phyloP scores from a whole-genome alignment of 1,140 invertebrate genomes.

The Ostrea edulis region DNA sequence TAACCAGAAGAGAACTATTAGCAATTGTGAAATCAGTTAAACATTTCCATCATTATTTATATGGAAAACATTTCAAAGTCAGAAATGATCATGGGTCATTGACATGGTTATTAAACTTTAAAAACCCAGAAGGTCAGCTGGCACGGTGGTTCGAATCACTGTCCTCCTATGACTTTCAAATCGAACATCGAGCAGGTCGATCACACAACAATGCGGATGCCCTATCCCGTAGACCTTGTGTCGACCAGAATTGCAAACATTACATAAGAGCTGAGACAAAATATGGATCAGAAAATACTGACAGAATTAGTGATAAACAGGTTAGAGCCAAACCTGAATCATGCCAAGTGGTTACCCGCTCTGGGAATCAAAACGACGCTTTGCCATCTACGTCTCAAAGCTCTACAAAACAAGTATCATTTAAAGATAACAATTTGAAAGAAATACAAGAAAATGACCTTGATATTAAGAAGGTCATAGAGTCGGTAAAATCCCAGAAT shows the following conservation, averaged over 20 bases:
- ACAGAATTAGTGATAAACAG: conserved; percentile 62
- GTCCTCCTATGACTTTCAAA: too few species aligned
- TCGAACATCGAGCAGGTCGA: too few species aligned
- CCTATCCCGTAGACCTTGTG: conserved; percentile 53
- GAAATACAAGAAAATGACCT: background rate
- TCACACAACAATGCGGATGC: too few species aligned
- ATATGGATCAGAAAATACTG: conserved; percentile 64
- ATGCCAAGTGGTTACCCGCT: background rate
- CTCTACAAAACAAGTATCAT: background rate
- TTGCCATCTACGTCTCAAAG: too few species aligned
- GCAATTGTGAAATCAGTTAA: conserved; percentile 54
- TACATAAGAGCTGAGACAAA: conserved; percentile 61
- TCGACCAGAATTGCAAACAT: conserved; percentile 40
- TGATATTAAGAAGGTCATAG: background rate
- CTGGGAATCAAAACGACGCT: background rate
- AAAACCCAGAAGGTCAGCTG: too few species aligned
- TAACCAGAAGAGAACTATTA: conserved; percentile 63
- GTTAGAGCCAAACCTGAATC: conserved; percentile 53
- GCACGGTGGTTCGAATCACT: too few species aligned
- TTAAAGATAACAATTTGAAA: background rate
- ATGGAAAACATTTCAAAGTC: too few species aligned
- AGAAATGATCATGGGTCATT: too few species aligned
- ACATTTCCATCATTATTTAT: too few species aligned
- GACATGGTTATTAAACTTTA: too few species aligned
- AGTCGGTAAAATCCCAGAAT: background rate